Evolutionary conservation across 2,888 invertebrate species (phyloP).

Genomic region (Psylliodes chrysocephalus): DNA sequence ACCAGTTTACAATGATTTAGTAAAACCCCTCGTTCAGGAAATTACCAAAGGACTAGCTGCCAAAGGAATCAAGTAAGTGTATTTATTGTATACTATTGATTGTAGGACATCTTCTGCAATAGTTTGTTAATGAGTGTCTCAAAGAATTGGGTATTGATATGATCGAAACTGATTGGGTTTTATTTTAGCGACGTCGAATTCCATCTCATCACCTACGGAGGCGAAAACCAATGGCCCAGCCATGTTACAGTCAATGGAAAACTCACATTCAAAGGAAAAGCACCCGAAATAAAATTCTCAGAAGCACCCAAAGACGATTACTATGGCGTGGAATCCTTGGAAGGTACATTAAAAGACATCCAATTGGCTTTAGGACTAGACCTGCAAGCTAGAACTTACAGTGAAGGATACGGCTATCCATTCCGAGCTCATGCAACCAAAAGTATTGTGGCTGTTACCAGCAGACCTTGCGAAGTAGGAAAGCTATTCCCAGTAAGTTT

Average conservation of each 20-base stretch:
- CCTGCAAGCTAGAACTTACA: constrained; percentile 68
- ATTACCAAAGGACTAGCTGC: constrained; percentile 70
- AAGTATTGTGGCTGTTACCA: constrained; percentile 74
- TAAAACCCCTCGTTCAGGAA: constrained; percentile 71
- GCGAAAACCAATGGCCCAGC: constrained; percentile 68
- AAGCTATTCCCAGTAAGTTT: constrained; percentile 69
- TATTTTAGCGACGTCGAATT: constrained; percentile 69
- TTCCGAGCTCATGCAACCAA: constrained; percentile 82
- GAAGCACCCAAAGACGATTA: constrained; percentile 48
- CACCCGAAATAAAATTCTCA: constrained; percentile 61
- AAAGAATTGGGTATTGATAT: too few species aligned
- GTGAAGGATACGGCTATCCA: constrained; percentile 73
- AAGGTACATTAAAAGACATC: constrained; percentile 54
- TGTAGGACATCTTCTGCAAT: background rate
- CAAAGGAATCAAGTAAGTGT: constrained; percentile 71
- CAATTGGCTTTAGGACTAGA: constrained; percentile 53
- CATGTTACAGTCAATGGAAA: constrained; percentile 68
- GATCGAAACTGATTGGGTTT: too few species aligned
- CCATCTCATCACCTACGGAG: constrained; percentile 70
- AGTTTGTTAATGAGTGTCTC: too few species aligned
- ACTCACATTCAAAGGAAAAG: constrained; percentile 65
- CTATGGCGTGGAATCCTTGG: background rate
- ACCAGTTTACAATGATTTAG: constrained; percentile 71
- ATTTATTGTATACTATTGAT: background rate
- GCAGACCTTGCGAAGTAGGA: constrained; percentile 70